Percentiles rank a stretch among this genome's conserved stretches.
phyloP scores from a whole-genome alignment of 1,140 invertebrate genomes.

The Dryas iulia region DNA sequence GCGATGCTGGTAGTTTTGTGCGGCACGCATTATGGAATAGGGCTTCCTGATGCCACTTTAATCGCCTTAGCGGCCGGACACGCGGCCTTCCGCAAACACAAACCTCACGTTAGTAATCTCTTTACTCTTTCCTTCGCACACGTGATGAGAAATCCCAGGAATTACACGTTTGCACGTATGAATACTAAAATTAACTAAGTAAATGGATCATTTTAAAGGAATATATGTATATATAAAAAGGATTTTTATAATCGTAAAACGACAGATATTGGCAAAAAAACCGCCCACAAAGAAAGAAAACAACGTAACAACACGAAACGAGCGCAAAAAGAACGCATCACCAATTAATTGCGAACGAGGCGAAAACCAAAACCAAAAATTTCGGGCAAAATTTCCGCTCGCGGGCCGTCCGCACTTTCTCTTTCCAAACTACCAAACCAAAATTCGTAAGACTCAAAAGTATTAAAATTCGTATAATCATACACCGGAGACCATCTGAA shows the following conservation, averaged over 20 bases:
- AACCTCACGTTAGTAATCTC: constrained; percentile 13
- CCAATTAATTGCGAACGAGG: too few species aligned
- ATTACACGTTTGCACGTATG: too few species aligned
- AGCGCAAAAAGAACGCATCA: not conserved
- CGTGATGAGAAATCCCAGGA: not conserved
- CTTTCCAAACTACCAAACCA: too few species aligned
- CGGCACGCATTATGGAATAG: constrained; percentile 7
- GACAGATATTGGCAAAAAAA: not conserved
- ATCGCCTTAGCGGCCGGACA: constrained; percentile 22
- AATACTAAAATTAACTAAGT: too few species aligned
- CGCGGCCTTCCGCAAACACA: constrained; percentile 18
- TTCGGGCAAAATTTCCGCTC: constrained; percentile 27
- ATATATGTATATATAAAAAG: too few species aligned
- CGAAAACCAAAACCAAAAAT: too few species aligned
- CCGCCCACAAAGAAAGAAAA: not conserved
- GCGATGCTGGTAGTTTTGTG: not conserved
- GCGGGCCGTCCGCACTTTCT: constrained; percentile 49
- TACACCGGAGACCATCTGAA: constrained; percentile 5
- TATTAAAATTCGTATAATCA: too few species aligned
- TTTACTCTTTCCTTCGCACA: constrained; percentile 17
- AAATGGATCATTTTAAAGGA: too few species aligned
- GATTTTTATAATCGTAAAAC: not conserved
- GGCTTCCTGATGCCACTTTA: constrained; percentile 24
- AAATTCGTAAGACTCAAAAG: too few species aligned
- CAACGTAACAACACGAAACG: not conserved